Percentiles rank a stretch among this genome's conserved stretches.
Evolutionary conservation across 2,888 invertebrate species (phyloP).

Genomic region (Cataglyphis cursor): DNA sequence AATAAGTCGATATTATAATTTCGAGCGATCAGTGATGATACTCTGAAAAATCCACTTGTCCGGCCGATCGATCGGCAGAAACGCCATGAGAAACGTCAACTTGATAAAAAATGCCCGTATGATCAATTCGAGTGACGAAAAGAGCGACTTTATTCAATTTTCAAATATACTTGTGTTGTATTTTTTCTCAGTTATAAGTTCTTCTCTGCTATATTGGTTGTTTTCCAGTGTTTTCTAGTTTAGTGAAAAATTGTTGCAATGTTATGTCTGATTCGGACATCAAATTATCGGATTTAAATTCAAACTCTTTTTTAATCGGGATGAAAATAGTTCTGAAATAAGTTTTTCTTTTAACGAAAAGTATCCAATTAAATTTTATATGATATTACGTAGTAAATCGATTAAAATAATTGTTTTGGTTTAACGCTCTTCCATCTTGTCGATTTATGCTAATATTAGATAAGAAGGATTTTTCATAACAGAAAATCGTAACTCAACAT

Average conservation of each 20-base stretch:
- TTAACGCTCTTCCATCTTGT: not conserved
- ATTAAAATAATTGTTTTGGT: not conserved
- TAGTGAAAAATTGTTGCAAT: not conserved
- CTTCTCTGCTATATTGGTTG: not conserved
- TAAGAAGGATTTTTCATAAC: not conserved
- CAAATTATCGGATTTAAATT: not conserved
- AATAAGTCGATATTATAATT: constrained; percentile 28
- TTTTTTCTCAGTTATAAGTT: not conserved
- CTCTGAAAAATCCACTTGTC: constrained; percentile 48
- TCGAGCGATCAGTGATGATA: constrained; percentile 17
- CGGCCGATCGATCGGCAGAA: constrained; percentile 66
- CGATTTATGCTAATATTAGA: not conserved
- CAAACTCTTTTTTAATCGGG: not conserved
- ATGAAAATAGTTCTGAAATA: constrained; percentile 7
- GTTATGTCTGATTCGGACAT: not conserved
- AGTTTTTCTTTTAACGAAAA: constrained; percentile 16
- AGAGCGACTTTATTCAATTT: not conserved
- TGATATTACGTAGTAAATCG: not conserved
- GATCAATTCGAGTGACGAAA: not conserved
- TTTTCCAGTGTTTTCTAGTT: not conserved
- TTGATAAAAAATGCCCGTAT: constrained; percentile 50
- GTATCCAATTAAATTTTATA: not conserved
- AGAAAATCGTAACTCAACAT: not conserved
- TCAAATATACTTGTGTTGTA: not conserved
- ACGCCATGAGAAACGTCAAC: constrained; percentile 63